Evolutionary conservation across 2,113 vertebrate species (phyloP).

Genomic region (Chamaea fasciata): DNA sequence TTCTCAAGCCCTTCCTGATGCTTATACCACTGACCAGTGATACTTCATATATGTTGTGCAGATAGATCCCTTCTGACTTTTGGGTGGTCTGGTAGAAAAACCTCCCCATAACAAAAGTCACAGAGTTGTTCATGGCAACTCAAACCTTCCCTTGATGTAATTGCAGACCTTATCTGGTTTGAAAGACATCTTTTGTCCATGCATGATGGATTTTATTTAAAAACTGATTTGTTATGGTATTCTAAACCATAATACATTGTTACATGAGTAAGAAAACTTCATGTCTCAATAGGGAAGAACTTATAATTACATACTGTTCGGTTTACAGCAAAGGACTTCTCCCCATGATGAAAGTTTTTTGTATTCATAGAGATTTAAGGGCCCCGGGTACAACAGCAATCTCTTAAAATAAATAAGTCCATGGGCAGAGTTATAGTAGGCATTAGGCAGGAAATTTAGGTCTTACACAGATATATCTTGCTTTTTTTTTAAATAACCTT

Average conservation of each 20-base stretch:
- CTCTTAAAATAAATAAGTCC: not conserved
- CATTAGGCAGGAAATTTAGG: not conserved
- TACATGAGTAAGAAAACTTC: not conserved
- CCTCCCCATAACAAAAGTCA: not conserved
- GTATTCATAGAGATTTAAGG: not conserved
- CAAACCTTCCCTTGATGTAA: not conserved
- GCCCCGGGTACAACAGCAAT: not conserved
- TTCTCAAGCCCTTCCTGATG: not conserved
- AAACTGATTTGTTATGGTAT: not conserved
- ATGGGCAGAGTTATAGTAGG: not conserved
- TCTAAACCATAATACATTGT: not conserved
- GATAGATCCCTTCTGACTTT: not conserved
- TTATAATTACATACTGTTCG: not conserved
- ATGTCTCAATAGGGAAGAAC: not conserved
- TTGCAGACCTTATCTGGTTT: not conserved
- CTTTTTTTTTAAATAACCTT: not conserved
- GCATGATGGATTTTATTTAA: not conserved
- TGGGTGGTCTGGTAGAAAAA: not conserved
- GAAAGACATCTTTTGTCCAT: not conserved
- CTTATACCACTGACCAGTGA: not conserved
- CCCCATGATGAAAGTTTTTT: not conserved
- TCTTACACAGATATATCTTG: not conserved
- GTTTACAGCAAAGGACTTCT: not conserved
- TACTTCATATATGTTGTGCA: not conserved
- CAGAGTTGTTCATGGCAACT: not conserved